Percentiles rank a stretch among this genome's conserved stretches.
Conservation (phyloP, 2,113 vertebrate genomes). For the Nestor notabilis region DNA sequence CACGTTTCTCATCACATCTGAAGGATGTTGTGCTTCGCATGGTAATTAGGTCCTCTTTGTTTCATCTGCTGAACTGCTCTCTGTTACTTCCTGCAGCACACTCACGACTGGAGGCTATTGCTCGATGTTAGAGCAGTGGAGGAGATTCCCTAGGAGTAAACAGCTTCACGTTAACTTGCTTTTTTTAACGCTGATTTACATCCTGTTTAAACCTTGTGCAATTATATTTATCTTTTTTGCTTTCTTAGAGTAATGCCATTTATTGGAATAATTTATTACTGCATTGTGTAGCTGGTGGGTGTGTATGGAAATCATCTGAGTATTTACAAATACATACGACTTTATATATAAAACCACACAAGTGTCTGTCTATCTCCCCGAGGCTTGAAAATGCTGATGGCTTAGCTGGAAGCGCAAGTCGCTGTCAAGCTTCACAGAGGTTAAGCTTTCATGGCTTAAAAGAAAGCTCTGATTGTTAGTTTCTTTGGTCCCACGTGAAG, state of each 20-base stretch:
- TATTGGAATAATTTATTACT: constrained; percentile 44
- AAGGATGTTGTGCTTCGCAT: constrained; percentile 85
- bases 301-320: constrained; percentile 31
- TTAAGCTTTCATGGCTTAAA: background rate
- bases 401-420: background rate
- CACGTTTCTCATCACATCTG: constrained; percentile 86
- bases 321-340: constrained; percentile 34
- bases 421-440: background rate
- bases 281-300: background rate
- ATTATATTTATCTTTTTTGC: constrained; percentile 47
- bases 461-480: background rate
- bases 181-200: constrained; percentile 43
- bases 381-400: constrained; percentile 31
- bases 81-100: constrained; percentile 65
- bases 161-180: constrained; percentile 8
- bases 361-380: background rate
- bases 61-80: constrained; percentile 74
- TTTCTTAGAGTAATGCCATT: constrained; percentile 24
- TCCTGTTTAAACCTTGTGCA: constrained; percentile 48
- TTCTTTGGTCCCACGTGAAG: background rate
- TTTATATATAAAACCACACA: background rate
- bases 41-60: constrained; percentile 88
- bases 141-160: constrained; percentile 56
- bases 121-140: constrained; percentile 36
- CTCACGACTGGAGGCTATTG: constrained; percentile 62